Evolutionary conservation across 2,888 invertebrate genomes (phyloP).

Genomic region (Copidosoma aretas): DNA sequence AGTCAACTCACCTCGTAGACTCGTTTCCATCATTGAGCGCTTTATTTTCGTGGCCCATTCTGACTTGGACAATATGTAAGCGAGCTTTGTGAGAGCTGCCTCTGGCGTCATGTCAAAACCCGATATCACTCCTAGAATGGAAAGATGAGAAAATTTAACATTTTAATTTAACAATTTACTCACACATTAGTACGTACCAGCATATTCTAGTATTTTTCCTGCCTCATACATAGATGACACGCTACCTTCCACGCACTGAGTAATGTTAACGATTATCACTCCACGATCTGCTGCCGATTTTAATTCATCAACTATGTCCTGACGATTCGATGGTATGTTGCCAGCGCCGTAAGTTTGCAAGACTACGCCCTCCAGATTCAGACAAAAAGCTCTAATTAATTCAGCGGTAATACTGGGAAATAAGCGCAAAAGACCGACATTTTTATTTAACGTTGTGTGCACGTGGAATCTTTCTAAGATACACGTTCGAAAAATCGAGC

Average conservation of each 20-base stretch:
- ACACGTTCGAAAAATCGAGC: constrained; percentile 69
- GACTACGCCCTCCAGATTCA: constrained; percentile 83
- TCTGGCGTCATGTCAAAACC: constrained; percentile 93
- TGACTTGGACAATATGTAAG: constrained; percentile 84
- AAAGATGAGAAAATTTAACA: background rate
- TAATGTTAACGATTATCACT: constrained; percentile 88
- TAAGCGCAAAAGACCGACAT: constrained; percentile 85
- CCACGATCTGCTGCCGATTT: constrained; percentile 75
- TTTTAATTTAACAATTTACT: too few species aligned
- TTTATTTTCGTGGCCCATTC: constrained; percentile 72
- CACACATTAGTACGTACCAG: constrained; percentile 46
- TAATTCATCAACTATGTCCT: constrained; percentile 79
- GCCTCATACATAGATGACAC: constrained; percentile 85
- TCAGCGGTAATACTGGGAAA: constrained; percentile 90
- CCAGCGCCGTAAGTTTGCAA: constrained; percentile 93
- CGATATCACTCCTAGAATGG: constrained; percentile 71
- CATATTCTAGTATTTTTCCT: constrained; percentile 67
- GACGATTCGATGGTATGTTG: constrained; percentile 85
- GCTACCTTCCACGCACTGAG: constrained; percentile 85
- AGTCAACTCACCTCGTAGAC: constrained; percentile 83
- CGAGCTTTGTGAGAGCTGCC: constrained; percentile 89
- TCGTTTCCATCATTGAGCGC: constrained; percentile 77
- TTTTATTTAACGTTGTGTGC: constrained; percentile 76
- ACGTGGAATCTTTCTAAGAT: constrained; percentile 73
- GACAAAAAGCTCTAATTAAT: constrained; percentile 75